Evolutionary conservation across 2,113 vertebrate species (phyloP), one percentile per base, ranked within the genome.

Genomic region (Scartelaos histophorus): DNA sequence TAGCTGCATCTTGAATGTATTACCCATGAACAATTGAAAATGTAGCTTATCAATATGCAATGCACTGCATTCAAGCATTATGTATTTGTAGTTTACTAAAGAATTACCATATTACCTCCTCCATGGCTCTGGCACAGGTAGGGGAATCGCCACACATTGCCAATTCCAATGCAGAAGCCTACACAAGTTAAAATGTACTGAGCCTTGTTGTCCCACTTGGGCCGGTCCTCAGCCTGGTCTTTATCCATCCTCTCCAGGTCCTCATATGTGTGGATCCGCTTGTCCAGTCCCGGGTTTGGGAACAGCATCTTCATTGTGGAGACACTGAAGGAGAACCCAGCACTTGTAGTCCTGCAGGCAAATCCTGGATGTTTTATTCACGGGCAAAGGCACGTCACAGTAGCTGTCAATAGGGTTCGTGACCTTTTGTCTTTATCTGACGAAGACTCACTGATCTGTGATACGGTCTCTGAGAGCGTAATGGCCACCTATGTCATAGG

Each of bases 121-220:
- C 97, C 96, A 0, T 98, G 96, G 83, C 90, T 97, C 91, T 98
- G 97, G 80, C 96, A 98, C 74, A 98, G 92, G 87, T 97, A 98
- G 0, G 97, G 97, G 81, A 98, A 98, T 25, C 96, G 76, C 96
- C 97, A 97, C 38, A 98, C 96, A 0, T 97, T 98, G 76, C 97
- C 97, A 24, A 98, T 93, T 16, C 97, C 97, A 71, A 98, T 94
- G 45, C 95, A 97, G 86, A 97, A 98, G 49, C 96, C 96, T 76
- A 98, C 81, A 1, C 96, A 97, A 0, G 96, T 97, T 64, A 98
- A 90, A 92, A 97, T 96, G 64, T 98, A 98, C 82, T 98, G 96
- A 1, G 94, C 81, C 82, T 98, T 98, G 92, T 96, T 98, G 86
- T 97, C 96, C 97, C 97, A 98, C 87, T 95, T 92, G 11, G 96